Evolutionary conservation across 2,888 invertebrate genomes (phyloP), one percentile per base, ranked within the genome.

Genomic region (Caenorhabditis panamensis): DNA sequence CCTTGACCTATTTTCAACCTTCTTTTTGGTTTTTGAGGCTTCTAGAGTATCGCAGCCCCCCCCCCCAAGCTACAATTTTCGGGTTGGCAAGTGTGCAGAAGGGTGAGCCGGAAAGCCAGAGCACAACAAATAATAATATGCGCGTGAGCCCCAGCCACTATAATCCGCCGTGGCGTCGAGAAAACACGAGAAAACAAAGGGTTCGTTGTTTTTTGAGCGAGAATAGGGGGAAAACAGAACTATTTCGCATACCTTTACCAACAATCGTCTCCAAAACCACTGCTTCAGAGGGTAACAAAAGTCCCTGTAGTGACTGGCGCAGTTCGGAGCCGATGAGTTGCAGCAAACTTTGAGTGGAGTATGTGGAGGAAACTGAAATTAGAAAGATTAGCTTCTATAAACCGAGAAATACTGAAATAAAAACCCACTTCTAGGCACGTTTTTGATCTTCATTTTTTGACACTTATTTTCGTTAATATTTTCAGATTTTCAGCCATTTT

Each of bases 221-320:
- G n/a, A n/a, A n/a, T n/a, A n/a, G n/a, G n/a, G n/a, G n/a, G n/a
- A n/a, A n/a, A n/a, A n/a, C n/a, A n/a, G n/a, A n/a, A n/a, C n/a
- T n/a, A n/a, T n/a, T n/a, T n/a, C n/a, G n/a, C n/a, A n/a, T 51
- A 89, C 89, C 89, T 87, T 88, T 90, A 26, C 90, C 90, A 51
- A 90, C 89, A 58, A 88, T 86, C 8, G 89, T 82, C 62, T 89
- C 88, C 44, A 90, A 67, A 18, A 87, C 82, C 28, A 90, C 84
- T 53, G 82, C 85, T 61, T 84, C 87, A 18, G 83, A 81, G 16
- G 89, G 88, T 36, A 90, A 79, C 11, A 89, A 78, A 26, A 90
- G 75, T 8, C 82, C 84, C 22, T 84, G 79, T 9, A 85, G 68
- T 5, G 78, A 75, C 59, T 84, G 82, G 13, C 85, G 64, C n/a